Evolutionary conservation across 1,140 invertebrate species (phyloP), one percentile per base, ranked within the genome.

Genomic region (Drosophila sturtevanti): DNA sequence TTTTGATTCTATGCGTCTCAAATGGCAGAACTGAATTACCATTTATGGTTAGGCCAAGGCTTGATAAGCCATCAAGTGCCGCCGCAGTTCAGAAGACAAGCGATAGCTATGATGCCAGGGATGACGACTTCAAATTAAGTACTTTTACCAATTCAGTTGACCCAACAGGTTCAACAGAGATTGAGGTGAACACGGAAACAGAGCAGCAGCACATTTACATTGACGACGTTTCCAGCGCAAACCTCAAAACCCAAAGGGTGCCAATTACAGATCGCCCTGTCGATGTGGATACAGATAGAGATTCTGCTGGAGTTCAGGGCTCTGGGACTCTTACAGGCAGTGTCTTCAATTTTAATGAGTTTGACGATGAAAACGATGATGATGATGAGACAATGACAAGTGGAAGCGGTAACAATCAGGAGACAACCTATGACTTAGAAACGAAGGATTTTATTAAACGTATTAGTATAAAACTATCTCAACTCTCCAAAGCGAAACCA

Each of bases 341-440:
- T 18, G 11, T 14, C 14, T 51, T 35, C 16, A 48, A 48, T 18
- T 38, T 51, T 12, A 63, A 51, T 16, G 35, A 69, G 11, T 27
- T 48, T 11, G 59, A 69, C 16, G 37, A 63, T 34, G 59, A 68
- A 11, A 31, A 69, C 41, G 61, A 55, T 11, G 41, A 27, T 22
- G 22, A 55, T 54, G 27, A 35, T 12, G 16, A 62, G 10, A 16
- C 14, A 5, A 22, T 52, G 21, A 27, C 55, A 10, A 58, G 34
- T 35, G 68, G 68, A 12, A 71, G 68, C 34, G 68, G 68, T 5
- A 59, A 52, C 38, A 24, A 55, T n/a, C 22, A 27, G 35, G 22
- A 2, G 12, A 37, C 55, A 21, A 21, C 31, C 31, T 62, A 63
- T 24, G 55, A 68, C 11, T 16, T 61, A 9, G 55, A 59, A 22